Evolutionary conservation across 1,140 invertebrate genomes (phyloP).

Genomic region (Neuroterus valhalla): DNA sequence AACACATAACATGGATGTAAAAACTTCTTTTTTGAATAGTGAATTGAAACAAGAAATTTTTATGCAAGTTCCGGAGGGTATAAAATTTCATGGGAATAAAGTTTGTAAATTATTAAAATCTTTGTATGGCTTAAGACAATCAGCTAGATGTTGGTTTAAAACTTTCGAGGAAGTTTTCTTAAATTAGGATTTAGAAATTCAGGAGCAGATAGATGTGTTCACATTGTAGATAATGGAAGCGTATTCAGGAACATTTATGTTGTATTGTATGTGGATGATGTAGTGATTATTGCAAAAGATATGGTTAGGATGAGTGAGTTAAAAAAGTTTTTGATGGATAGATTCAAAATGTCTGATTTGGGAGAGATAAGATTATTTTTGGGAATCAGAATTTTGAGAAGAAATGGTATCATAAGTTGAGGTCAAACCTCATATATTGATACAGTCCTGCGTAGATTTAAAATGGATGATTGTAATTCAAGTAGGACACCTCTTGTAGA

Average conservation of each 20-base stretch:
- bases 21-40: slow-evolving; percentile 65
- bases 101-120: slow-evolving; percentile 53
- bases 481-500: no score
- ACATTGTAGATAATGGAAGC: slow-evolving; percentile 42
- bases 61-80: slow-evolving; percentile 30
- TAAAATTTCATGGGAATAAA: slow-evolving; percentile 7
- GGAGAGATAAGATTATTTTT: neutral
- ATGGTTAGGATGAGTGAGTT: neutral
- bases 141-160: slow-evolving; percentile 42
- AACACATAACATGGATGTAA: slow-evolving; percentile 63
- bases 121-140: slow-evolving; percentile 60
- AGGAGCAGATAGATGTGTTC: slow-evolving; percentile 35
- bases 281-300: slow-evolving; percentile 1
- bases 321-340: neutral
- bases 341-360: neutral
- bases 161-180: slow-evolving; percentile 34
- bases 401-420: neutral
- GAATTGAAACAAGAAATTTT: slow-evolving; percentile 41
- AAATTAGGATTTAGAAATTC: slow-evolving; percentile 37
- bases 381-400: neutral
- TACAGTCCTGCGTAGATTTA: no score
- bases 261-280: slow-evolving; percentile 42
- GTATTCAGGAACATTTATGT: slow-evolving; percentile 52
- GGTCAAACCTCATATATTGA: neutral
- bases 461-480: no score